Evolutionary conservation across 2,113 vertebrate genomes (phyloP).

Genomic region (Atractosteus spatula): DNA sequence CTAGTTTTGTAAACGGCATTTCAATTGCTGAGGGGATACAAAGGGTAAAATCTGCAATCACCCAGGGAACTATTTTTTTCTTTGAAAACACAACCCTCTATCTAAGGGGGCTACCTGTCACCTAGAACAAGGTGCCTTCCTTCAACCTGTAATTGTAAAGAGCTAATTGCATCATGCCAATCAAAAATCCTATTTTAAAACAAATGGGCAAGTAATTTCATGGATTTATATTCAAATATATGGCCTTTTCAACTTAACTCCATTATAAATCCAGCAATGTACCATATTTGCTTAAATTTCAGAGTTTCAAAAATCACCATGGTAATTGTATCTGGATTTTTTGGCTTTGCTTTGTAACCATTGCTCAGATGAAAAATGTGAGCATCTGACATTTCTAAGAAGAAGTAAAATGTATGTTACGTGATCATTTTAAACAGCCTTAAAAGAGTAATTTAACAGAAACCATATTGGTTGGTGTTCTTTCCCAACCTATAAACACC

Average conservation of each 20-base stretch:
- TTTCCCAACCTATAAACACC: no score
- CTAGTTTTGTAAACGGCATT: not conserved
- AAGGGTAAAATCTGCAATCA: not conserved
- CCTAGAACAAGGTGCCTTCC: not conserved
- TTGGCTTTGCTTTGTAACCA: no score
- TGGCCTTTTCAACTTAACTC: not conserved
- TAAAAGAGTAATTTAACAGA: no score
- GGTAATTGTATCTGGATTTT: no score
- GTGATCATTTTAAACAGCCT: no score
- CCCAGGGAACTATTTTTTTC: not conserved
- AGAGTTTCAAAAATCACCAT: not conserved
- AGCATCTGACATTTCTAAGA: no score
- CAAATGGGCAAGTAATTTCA: not conserved
- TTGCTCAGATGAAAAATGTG: no score
- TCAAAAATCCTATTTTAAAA: not conserved
- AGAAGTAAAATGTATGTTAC: no score
- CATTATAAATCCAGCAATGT: not conserved
- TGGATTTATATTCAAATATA: not conserved
- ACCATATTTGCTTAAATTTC: not conserved
- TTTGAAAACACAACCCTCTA: not conserved
- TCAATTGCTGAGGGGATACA: not conserved
- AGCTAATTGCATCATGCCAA: not conserved
- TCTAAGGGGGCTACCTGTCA: not conserved
- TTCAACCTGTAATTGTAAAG: not conserved
- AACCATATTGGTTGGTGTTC: no score